phyloP scores from a whole-genome alignment of 2,113 vertebrate genomes.

The Penelope pileata region DNA sequence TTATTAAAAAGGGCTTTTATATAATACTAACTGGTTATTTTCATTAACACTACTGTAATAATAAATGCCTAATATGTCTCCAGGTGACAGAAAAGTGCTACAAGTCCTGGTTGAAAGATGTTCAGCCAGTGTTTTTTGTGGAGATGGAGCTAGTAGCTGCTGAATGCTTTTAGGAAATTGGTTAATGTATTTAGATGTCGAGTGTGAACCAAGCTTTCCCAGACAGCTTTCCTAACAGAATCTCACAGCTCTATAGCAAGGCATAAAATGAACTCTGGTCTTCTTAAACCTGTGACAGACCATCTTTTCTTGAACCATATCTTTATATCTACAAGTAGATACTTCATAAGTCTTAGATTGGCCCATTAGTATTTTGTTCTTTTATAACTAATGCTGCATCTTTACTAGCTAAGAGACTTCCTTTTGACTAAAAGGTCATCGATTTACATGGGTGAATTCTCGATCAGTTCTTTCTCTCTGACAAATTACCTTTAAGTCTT shows the following conservation, averaged over 20 bases:
- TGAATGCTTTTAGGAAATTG: neutral
- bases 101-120: neutral
- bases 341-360: conserved; percentile 44
- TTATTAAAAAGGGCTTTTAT: neutral
- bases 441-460: conserved; percentile 74
- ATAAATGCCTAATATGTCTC: neutral
- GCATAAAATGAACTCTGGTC: conserved; percentile 13
- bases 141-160: neutral
- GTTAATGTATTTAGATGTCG: conserved; percentile 10
- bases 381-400: conserved; percentile 61
- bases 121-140: neutral
- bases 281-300: conserved; percentile 5
- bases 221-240: conserved; percentile 20
- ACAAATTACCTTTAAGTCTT: conserved; percentile 72
- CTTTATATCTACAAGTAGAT: conserved; percentile 39
- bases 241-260: neutral
- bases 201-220: conserved; percentile 2
- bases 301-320: conserved; percentile 43
- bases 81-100: neutral
- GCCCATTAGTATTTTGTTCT: conserved; percentile 68
- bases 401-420: conserved; percentile 67
- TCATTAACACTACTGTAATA: neutral
- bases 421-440: conserved; percentile 71
- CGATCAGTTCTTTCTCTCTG: conserved; percentile 66
- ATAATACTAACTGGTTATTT: neutral